A percentile compares a stretch with the other conserved stretches of the same genome.
Conservation (phyloP, 1,140 invertebrate genomes). For the Bombus breviceps region DNA sequence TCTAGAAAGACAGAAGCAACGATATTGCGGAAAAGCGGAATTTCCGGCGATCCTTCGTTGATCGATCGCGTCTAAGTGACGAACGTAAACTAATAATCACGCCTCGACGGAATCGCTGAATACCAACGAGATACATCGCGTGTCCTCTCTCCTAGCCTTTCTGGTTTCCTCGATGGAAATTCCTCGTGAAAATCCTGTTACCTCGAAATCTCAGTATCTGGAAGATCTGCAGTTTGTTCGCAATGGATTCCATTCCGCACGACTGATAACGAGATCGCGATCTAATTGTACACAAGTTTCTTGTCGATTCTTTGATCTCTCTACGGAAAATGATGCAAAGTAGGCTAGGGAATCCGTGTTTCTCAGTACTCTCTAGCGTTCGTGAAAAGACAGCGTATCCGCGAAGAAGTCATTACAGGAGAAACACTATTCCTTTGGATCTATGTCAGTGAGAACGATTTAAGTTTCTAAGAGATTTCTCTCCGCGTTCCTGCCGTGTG, state of each 20-base stretch:
- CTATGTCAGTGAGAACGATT: conserved; percentile 49
- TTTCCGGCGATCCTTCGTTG: background rate
- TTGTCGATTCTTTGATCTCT: background rate
- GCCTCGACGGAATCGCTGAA: background rate
- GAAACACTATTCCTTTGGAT: conserved; percentile 39
- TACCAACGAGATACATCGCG: background rate
- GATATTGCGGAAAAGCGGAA: no score
- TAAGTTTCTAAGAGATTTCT: conserved; percentile 50
- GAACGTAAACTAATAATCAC: background rate
- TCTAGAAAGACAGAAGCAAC: conserved; percentile 25
- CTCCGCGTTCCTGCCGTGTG: background rate
- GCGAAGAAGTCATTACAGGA: conserved; percentile 3
- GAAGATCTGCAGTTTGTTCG: background rate
- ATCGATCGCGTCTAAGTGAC: background rate
- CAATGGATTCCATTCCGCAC: background rate
- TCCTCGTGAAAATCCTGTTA: background rate
- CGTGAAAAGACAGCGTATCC: background rate
- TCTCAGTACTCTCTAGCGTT: background rate
- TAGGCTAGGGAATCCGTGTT: background rate
- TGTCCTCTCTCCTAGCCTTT: no score
- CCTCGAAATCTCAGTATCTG: background rate
- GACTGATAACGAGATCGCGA: background rate
- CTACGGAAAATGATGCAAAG: background rate
- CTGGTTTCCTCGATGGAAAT: background rate
- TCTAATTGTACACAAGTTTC: background rate